A percentile compares a stretch with the other conserved stretches of the same genome.
phyloP scores from a whole-genome alignment of 2,113 vertebrate genomes.

The Macrotus californicus region DNA sequence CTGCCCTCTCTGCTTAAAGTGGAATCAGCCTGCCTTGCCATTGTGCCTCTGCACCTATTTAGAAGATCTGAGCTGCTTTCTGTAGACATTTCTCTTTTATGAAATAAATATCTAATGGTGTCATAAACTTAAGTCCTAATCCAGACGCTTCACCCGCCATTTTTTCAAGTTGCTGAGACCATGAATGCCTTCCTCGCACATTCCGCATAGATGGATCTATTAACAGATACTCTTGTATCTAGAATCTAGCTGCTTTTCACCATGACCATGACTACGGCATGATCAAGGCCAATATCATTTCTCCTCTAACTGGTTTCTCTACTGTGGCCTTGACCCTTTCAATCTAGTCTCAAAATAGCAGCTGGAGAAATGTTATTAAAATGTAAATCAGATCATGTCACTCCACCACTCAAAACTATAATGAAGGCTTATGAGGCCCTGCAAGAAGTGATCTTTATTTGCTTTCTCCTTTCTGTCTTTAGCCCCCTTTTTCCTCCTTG shows the following conservation, averaged over 20 bases:
- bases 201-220: too few relatives aligned
- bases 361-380: not conserved
- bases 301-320: not conserved
- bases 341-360: not conserved
- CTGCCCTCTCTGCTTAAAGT: not conserved
- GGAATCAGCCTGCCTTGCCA: not conserved
- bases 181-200: rapidly evolving
- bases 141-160: not conserved
- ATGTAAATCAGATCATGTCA: not conserved
- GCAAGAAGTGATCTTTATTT: not conserved
- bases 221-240: not conserved
- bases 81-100: not conserved
- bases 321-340: not conserved
- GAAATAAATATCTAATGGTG: not conserved
- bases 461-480: not conserved
- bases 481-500: not conserved
- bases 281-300: not conserved
- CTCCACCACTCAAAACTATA: not conserved
- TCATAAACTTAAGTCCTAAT: not conserved
- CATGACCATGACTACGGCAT: rapidly evolving
- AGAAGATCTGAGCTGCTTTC: not conserved
- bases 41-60: not conserved
- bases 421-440: too few relatives aligned
- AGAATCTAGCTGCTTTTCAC: not conserved
- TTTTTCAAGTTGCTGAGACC: not conserved